Evolutionary conservation across 2,888 invertebrate genomes (phyloP).

Genomic region (Agrochola lota): DNA sequence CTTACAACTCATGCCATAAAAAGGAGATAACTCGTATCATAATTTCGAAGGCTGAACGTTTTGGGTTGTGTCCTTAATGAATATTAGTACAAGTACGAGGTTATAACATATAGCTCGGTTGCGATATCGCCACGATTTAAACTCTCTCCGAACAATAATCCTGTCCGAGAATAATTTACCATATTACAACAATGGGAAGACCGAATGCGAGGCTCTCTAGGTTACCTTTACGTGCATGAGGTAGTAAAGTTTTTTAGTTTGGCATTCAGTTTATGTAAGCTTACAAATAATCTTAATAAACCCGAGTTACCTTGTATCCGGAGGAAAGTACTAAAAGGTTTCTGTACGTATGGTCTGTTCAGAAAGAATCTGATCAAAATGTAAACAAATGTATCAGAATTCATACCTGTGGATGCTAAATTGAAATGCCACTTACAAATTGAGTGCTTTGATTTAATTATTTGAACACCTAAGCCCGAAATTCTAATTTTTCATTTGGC

Average conservation of each 20-base stretch:
- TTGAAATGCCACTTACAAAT: background rate
- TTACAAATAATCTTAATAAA: constrained; percentile 64
- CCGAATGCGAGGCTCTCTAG: constrained; percentile 46
- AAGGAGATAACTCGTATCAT: constrained; percentile 67
- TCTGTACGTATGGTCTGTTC: background rate
- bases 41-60: constrained; percentile 62
- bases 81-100: constrained; percentile 47
- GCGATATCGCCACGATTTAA: constrained; percentile 45
- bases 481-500: background rate
- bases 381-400: background rate
- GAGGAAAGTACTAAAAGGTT: constrained; percentile 51
- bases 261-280: constrained; percentile 55
- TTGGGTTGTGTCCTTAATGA: constrained; percentile 57
- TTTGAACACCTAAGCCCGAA: background rate
- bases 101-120: constrained; percentile 38
- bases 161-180: constrained; percentile 56
- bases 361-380: background rate
- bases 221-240: constrained; percentile 53
- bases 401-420: background rate
- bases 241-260: constrained; percentile 58
- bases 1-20: constrained; percentile 70
- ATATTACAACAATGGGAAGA: constrained; percentile 54
- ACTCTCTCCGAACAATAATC: constrained; percentile 52
- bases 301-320: constrained; percentile 40
- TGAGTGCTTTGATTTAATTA: background rate